Evolutionary conservation across 2,888 invertebrate species (phyloP).

Genomic region (Pseudoips prasinana): DNA sequence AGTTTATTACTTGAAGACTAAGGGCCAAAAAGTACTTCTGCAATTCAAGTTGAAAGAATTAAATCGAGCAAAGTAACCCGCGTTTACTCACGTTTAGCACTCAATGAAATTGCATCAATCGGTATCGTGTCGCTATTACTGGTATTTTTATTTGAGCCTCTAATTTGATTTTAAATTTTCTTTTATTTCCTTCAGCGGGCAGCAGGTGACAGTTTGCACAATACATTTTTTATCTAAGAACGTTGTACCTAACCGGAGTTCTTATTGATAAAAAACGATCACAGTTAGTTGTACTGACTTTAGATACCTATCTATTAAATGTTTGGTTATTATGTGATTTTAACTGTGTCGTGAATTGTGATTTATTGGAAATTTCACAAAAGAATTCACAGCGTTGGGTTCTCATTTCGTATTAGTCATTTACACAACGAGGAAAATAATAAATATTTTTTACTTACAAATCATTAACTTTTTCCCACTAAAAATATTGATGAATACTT

Average conservation of each 20-base stretch:
- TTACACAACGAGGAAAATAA: no score
- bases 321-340: neutral
- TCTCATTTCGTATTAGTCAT: no score
- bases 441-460: no score
- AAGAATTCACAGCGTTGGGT: no score
- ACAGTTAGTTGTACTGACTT: neutral
- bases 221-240: constrained; percentile 34
- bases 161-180: constrained; percentile 60
- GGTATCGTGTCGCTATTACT: constrained; percentile 69
- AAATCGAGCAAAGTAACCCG: constrained; percentile 54
- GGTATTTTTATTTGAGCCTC: constrained; percentile 69
- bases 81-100: constrained; percentile 76
- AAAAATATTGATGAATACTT: no score
- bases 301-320: no score
- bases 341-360: no score
- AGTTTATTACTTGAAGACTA: constrained; percentile 44
- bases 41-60: constrained; percentile 45
- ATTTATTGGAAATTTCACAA: no score
- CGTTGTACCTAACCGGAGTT: constrained; percentile 10
- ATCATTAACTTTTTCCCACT: no score
- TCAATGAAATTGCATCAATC: constrained; percentile 78
- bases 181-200: constrained; percentile 48
- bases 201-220: constrained; percentile 56
- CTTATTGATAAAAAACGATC: constrained; percentile 3
- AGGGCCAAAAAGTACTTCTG: constrained; percentile 38